These are phyloP conservation scores for Urosaurus nigricauda DNA, from an alignment of 2,797 vertebrate species.

Conservation along the genomic window DNA sequence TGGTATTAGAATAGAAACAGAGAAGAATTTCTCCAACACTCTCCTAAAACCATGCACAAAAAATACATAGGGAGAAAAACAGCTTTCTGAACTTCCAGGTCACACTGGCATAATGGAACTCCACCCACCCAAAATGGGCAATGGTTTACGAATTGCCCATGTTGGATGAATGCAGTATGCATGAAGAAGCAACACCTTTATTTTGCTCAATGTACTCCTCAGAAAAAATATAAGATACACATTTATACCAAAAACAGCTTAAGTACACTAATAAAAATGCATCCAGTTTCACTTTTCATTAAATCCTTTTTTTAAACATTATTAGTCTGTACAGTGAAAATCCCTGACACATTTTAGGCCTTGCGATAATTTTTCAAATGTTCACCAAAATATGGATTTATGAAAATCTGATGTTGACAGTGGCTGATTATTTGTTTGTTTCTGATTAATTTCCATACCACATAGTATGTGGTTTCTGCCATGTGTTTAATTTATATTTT, in stretches of 20 bases:
- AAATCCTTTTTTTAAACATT: neutral
- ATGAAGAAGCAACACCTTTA: neutral
- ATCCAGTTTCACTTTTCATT: neutral
- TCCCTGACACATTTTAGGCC: neutral
- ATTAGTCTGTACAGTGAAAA: neutral
- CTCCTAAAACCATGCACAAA: neutral
- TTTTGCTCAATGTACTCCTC: neutral
- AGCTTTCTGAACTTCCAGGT: neutral
- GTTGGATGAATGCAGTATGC: too few relatives aligned
- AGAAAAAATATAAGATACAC: neutral
- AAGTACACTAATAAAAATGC: neutral
- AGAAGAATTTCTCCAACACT: neutral
- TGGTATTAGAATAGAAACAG: neutral
- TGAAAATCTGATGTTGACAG: neutral
- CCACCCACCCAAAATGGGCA: too few relatives aligned
- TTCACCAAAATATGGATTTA: slow-evolving; percentile 1
- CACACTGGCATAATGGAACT: neutral
- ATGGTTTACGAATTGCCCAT: neutral
- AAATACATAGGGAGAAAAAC: neutral
- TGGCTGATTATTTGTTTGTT: neutral
- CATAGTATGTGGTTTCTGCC: too few relatives aligned
- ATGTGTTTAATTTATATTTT: neutral
- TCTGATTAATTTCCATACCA: neutral
- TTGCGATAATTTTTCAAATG: neutral
- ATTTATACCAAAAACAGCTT: neutral